Conservation (phyloP, 30 jellyfish, hydroid and myxozoan genomes). For the Hydractinia echinata region DNA sequence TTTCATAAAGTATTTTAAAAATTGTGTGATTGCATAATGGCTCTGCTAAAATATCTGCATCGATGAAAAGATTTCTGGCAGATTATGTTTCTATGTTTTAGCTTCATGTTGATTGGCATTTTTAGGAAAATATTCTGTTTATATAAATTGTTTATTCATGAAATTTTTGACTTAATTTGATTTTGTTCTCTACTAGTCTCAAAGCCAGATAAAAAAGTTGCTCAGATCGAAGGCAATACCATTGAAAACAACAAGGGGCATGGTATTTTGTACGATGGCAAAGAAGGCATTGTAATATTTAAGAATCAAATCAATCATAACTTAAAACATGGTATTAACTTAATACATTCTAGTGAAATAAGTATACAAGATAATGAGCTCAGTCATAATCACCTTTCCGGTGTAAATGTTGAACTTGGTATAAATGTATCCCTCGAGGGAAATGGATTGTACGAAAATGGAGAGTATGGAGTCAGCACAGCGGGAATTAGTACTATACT, state of each 20-base stretch:
- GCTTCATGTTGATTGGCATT: too few relatives aligned
- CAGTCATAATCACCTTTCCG: constrained; percentile 49
- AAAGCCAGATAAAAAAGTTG: constrained; percentile 68
- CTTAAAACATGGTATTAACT: constrained; percentile 54
- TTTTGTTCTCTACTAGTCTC: constrained; percentile 43
- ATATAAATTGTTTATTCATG: too few relatives aligned
- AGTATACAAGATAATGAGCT: constrained; percentile 46
- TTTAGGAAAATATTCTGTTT: too few relatives aligned
- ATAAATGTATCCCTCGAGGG: constrained; percentile 69
- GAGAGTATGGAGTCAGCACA: constrained; percentile 59
- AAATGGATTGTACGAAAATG: constrained; percentile 79
- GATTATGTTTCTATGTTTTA: too few relatives aligned
- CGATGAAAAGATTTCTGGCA: too few relatives aligned
- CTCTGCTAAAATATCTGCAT: too few relatives aligned
- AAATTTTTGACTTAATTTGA: too few relatives aligned
- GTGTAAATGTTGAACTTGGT: constrained; percentile 55
- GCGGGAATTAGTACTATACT: constrained; percentile 64
- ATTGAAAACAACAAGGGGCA: constrained; percentile 68
- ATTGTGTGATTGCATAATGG: too few relatives aligned
- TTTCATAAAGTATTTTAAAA: too few relatives aligned
- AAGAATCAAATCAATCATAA: constrained; percentile 56
- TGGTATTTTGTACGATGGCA: constrained; percentile 70
- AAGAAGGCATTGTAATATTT: constrained; percentile 79
- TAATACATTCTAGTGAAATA: constrained; percentile 69
- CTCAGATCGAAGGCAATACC: constrained; percentile 70